phyloP scores from a whole-genome alignment of 2,113 vertebrate species.

The Oryzias melastigma region DNA sequence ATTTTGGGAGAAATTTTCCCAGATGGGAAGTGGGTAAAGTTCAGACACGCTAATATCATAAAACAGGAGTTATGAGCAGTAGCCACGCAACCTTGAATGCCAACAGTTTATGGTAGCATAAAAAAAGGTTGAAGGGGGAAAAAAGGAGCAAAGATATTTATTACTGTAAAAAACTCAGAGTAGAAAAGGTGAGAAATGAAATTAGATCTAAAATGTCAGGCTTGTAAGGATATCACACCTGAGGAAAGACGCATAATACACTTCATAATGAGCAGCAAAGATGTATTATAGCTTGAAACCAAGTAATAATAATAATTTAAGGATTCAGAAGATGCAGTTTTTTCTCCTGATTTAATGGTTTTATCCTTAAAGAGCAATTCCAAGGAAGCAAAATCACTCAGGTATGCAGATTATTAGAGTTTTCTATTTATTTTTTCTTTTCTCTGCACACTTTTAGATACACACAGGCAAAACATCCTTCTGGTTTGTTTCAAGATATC shows the following conservation, averaged over 20 bases:
- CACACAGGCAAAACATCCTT: too few species aligned
- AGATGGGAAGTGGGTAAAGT: slow-evolving; percentile 2
- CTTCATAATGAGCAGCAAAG: slow-evolving; percentile 19
- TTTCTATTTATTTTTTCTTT: too few species aligned
- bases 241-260: slow-evolving; percentile 15
- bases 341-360: slow-evolving; percentile 25
- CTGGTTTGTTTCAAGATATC: too few species aligned
- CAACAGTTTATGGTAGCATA: background rate
- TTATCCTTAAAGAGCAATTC: background rate
- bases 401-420: too few species aligned
- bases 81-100: slow-evolving; percentile 3
- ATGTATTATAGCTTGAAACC: background rate
- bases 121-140: background rate
- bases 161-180: slow-evolving; percentile 1
- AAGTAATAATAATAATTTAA: slow-evolving; percentile 20
- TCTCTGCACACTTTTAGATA: too few species aligned
- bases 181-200: slow-evolving; percentile 20
- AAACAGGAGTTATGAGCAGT: background rate
- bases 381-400: too few species aligned
- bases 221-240: slow-evolving; percentile 6
- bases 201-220: slow-evolving; percentile 37
- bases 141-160: slow-evolving; percentile 12
- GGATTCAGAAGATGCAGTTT: slow-evolving; percentile 5
- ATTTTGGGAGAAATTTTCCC: too few species aligned
- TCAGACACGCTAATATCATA: slow-evolving; percentile 7